A percentile compares a stretch with the other conserved stretches of the same genome.
Conservation (phyloP, 1,140 invertebrate species). For the Plodia interpunctella region DNA sequence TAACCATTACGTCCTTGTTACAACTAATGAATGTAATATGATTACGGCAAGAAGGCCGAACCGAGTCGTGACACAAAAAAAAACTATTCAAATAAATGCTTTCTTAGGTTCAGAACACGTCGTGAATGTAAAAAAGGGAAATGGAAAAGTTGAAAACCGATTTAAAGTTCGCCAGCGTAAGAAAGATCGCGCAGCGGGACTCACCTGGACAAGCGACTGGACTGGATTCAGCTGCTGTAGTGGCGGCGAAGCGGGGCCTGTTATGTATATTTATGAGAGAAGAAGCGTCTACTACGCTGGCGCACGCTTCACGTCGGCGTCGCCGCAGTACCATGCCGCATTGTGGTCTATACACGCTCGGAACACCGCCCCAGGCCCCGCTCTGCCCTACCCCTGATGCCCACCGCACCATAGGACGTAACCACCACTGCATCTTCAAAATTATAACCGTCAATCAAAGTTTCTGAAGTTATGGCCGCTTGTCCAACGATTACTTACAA, state of each 20-base stretch:
- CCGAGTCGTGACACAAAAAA: not conserved
- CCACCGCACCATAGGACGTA: not conserved
- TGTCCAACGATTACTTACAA: too few species aligned
- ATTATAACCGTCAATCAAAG: conserved; percentile 3
- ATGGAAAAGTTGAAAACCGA: not conserved
- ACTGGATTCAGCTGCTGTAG: conserved; percentile 35
- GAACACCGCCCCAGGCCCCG: conserved; percentile 31
- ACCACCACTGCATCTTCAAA: not conserved
- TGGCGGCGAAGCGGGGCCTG: conserved; percentile 26
- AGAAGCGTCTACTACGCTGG: conserved; percentile 52
- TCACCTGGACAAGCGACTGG: conserved; percentile 41
- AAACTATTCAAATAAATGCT: not conserved
- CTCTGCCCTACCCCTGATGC: conserved; percentile 17
- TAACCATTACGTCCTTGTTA: conserved; percentile 18
- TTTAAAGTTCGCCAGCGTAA: conserved; percentile 39
- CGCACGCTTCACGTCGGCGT: conserved; percentile 57
- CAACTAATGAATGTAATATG: conserved; percentile 11
- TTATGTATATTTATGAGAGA: conserved; percentile 52
- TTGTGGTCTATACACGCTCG: conserved; percentile 58
- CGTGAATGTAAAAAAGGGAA: not conserved
- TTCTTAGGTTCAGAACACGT: not conserved
- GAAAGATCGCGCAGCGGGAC: conserved; percentile 42
- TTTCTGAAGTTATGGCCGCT: not conserved
- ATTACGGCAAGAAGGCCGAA: conserved; percentile 7
- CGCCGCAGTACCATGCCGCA: conserved; percentile 62